Evolutionary conservation across 1,140 invertebrate genomes (phyloP), one percentile per base, ranked within the genome.

Genomic region (Archivesica marissinica): DNA sequence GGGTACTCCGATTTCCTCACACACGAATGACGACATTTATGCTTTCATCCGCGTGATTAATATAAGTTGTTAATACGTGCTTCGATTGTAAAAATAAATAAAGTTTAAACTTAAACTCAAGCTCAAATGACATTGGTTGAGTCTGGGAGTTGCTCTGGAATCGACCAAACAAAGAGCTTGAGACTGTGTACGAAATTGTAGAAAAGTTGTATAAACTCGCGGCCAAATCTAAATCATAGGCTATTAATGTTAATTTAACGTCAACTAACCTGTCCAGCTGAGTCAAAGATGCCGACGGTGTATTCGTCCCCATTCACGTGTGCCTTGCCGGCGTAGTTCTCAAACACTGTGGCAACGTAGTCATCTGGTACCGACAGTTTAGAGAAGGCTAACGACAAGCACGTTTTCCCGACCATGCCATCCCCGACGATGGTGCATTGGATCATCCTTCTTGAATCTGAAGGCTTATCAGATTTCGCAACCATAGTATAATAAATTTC

Each of bases 281-380:
- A 66, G 23, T 85, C 82, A 33, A 77, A 85, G 72, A 85, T 85
- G 61, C 56, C 72, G 44, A 85, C 54, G 2, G 61, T 77, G 23
- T 85, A 85, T 39, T 85, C 82, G 35, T 85, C 82, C 3, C 72
- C 82, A 23, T 77, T 77, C 7, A 76, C 82, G n/a, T 39, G 23
- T 11, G 38, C 38, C 17, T 70, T 78, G 1, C 82, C 82, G 17
- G 82, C 74, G 39, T 78, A 85, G 30, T 85, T 77, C 17, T 85
- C 82, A 56, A 85, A 85, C 33, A 85, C 82, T 64, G 82, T 85
- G n/a, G 82, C 82, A n/a, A 77, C 75, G 56, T 85, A 85, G 28
- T 76, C 44, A 54, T 68, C 30, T 20, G 82, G 82, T 17, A 50
- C 20, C 23, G 56, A 35, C 15, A 39, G 30, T 33, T 64, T 52